A percentile compares a stretch with the other conserved stretches of the same genome.
Evolutionary conservation across 2,797 vertebrate genomes (phyloP).

Genomic region (Intellagama lesueurii): DNA sequence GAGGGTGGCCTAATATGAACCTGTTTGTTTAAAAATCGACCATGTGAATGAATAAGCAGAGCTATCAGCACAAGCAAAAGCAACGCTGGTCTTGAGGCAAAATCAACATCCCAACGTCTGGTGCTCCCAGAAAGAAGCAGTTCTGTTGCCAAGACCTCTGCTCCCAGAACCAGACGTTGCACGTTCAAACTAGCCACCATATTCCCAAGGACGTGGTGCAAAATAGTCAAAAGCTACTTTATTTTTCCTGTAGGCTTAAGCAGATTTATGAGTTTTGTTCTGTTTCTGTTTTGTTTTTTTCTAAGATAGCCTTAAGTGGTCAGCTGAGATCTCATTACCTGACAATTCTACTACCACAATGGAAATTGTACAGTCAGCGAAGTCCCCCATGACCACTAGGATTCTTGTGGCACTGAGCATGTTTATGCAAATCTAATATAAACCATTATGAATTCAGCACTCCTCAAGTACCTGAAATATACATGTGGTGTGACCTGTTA

Average conservation of each 20-base stretch:
- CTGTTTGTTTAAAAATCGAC: neutral
- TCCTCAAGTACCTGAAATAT: neutral
- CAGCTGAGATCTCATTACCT: conserved; percentile 21
- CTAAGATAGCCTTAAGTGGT: neutral
- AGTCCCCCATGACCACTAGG: neutral
- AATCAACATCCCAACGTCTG: neutral
- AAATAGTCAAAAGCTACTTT: neutral
- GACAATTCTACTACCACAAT: neutral
- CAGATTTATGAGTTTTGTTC: neutral
- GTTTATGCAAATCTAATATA: neutral
- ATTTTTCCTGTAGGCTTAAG: neutral
- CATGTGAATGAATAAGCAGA: neutral
- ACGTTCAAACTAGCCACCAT: neutral
- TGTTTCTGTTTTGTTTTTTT: too few relatives aligned
- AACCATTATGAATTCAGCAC: neutral
- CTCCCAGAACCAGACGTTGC: neutral
- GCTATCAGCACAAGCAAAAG: neutral
- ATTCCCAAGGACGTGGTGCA: neutral
- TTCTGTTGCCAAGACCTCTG: neutral
- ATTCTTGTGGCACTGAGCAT: neutral
- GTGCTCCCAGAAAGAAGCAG: neutral
- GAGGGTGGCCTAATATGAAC: neutral
- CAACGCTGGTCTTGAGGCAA: neutral
- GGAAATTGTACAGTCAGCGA: neutral
- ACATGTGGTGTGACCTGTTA: neutral